Conservation (phyloP, 2,888 invertebrate species). For the Xestia xanthographa region DNA sequence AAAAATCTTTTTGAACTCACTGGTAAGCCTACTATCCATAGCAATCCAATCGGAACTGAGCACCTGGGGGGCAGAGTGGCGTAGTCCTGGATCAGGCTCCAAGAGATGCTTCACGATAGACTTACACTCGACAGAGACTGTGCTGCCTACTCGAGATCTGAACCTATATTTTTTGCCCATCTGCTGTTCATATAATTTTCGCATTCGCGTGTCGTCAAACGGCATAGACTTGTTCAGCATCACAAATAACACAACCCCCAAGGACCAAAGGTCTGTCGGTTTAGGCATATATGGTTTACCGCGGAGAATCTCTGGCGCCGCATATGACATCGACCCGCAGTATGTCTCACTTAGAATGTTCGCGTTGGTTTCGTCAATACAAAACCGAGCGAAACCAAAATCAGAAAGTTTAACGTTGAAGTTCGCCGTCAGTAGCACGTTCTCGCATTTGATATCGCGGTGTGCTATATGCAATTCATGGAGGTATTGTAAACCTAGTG, state of each 20-base stretch:
- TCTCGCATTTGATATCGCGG: conserved; percentile 96
- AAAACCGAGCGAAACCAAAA: conserved; percentile 93
- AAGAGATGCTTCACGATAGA: conserved; percentile 91
- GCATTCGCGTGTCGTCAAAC: conserved; percentile 94
- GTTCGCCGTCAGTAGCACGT: conserved; percentile 93
- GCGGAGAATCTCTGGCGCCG: conserved; percentile 95
- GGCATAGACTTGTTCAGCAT: conserved; percentile 96
- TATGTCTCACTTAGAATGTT: conserved; percentile 93
- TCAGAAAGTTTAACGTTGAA: conserved; percentile 95
- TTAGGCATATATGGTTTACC: conserved; percentile 94
- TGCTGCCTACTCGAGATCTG: conserved; percentile 91
- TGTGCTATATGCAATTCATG: conserved; percentile 94
- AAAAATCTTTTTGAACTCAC: conserved; percentile 73
- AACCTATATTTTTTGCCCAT: conserved; percentile 92
- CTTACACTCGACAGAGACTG: conserved; percentile 91
- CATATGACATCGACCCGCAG: conserved; percentile 96
- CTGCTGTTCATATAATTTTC: conserved; percentile 92
- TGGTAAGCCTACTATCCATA: conserved; percentile 92
- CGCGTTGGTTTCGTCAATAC: conserved; percentile 81
- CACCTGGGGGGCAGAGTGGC: conserved; percentile 91
- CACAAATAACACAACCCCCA: conserved; percentile 95
- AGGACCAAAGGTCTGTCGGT: conserved; percentile 95
- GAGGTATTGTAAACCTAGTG: conserved; percentile 93
- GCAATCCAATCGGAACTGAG: conserved; percentile 92
- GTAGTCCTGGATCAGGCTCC: conserved; percentile 92